Evolutionary conservation across 2,888 invertebrate genomes (phyloP).

Genomic region (Taenaris catops): DNA sequence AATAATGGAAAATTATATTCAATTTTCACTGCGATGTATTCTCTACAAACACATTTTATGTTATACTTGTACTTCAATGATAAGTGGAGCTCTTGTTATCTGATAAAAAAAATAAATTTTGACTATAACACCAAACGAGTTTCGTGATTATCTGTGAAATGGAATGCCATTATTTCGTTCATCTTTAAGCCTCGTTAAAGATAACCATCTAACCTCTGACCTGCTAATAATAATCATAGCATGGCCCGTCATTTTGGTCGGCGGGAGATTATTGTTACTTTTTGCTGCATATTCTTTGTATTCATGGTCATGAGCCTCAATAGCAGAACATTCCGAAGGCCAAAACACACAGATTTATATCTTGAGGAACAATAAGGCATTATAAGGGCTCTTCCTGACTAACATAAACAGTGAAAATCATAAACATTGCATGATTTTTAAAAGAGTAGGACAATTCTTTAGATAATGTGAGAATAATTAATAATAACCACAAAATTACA

Average conservation of each 20-base stretch:
- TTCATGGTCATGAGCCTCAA: slow-evolving; percentile 26
- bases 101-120: background rate
- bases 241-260: slow-evolving; percentile 44
- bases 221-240: slow-evolving; percentile 65
- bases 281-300: slow-evolving; percentile 40
- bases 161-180: slow-evolving; percentile 27
- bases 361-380: slow-evolving; percentile 5
- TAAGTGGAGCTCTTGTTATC: too few relatives aligned
- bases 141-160: slow-evolving; percentile 23
- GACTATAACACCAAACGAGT: slow-evolving; percentile 1
- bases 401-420: too few relatives aligned
- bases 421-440: too few relatives aligned
- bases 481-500: too few relatives aligned
- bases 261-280: slow-evolving; percentile 48
- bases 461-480: too few relatives aligned
- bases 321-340: slow-evolving; percentile 10
- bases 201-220: slow-evolving; percentile 67
- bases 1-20: too few relatives aligned
- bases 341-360: slow-evolving; percentile 5
- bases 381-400: slow-evolving; percentile 4
- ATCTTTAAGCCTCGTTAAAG: slow-evolving; percentile 29
- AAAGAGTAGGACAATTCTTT: too few relatives aligned
- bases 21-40: too few relatives aligned
- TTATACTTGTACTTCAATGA: too few relatives aligned
- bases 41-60: too few relatives aligned